Conservation (phyloP, 2,797 vertebrate genomes). For the Labroides dimidiatus region DNA sequence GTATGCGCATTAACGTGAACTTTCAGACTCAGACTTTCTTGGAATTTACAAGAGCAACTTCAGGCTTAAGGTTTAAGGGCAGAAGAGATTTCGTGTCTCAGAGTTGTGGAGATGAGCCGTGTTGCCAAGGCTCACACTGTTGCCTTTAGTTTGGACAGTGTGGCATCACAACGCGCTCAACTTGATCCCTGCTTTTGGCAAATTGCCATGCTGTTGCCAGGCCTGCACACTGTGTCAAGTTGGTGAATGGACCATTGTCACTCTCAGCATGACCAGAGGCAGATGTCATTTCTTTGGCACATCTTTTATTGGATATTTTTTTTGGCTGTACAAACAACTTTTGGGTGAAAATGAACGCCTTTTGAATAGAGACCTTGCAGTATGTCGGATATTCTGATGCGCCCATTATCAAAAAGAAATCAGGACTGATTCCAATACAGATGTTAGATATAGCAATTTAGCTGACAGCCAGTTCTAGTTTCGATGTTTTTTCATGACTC, state of each 20-base stretch:
- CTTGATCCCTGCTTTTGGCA: conserved; percentile 43
- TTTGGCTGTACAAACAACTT: conserved; percentile 43
- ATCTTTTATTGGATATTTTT: conserved; percentile 49
- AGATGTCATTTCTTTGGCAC: conserved; percentile 64
- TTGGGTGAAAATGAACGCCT: conserved; percentile 21
- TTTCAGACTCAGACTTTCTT: conserved; percentile 38
- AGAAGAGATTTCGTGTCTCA: conserved; percentile 18
- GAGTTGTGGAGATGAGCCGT: conserved; percentile 36
- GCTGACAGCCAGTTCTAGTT: no score
- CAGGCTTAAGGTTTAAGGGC: conserved; percentile 22
- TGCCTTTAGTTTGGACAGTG: conserved; percentile 55
- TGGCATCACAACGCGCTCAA: conserved; percentile 59
- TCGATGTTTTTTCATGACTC: neutral
- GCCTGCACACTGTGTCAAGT: conserved; percentile 58
- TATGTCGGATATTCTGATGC: neutral
- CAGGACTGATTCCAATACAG: no score
- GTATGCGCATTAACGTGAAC: conserved; percentile 47
- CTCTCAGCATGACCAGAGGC: conserved; percentile 61
- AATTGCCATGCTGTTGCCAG: conserved; percentile 41
- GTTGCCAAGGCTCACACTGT: conserved; percentile 43
- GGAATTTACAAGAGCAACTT: conserved; percentile 36
- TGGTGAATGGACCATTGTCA: conserved; percentile 77
- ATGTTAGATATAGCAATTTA: no score
- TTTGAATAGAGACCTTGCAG: conserved; percentile 9
- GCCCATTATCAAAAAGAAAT: no score